A percentile compares a stretch with the other conserved stretches of the same genome.
Conservation (phyloP, 2,113 vertebrate species). For the Raja brachyura region DNA sequence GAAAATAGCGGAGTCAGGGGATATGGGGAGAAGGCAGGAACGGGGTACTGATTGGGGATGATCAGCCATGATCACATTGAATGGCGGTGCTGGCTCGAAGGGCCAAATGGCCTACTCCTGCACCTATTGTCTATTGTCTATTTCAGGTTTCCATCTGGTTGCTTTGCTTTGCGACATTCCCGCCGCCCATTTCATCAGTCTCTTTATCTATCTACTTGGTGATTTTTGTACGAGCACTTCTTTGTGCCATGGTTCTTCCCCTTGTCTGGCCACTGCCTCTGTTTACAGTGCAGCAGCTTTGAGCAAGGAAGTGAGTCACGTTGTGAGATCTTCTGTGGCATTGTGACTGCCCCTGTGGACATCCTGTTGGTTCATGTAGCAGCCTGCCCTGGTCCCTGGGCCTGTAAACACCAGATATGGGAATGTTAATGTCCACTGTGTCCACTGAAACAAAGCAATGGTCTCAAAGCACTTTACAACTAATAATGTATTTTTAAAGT, state of each 20-base stretch:
- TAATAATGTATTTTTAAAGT: too few species aligned
- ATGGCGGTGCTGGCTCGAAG: too few species aligned
- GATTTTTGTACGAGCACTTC: neutral
- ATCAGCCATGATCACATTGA: too few species aligned
- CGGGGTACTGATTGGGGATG: too few species aligned
- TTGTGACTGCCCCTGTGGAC: neutral
- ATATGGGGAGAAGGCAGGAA: too few species aligned
- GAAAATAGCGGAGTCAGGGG: too few species aligned
- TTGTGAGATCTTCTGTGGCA: too few species aligned
- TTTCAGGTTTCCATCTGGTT: too few species aligned
- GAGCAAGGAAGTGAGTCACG: neutral
- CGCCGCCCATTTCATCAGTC: neutral
- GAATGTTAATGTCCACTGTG: neutral
- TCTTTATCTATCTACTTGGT: neutral
- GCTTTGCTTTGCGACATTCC: neutral
- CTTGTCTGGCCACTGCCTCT: neutral
- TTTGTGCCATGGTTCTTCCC: neutral
- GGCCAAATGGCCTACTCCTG: too few species aligned
- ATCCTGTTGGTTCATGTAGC: neutral
- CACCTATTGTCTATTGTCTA: too few species aligned
- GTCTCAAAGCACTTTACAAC: too few species aligned
- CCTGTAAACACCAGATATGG: neutral
- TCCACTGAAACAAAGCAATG: neutral
- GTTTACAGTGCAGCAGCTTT: neutral
- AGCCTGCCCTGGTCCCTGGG: neutral